phyloP scores from a whole-genome alignment of 2,797 vertebrate genomes.

The Ceyx erithaca region DNA sequence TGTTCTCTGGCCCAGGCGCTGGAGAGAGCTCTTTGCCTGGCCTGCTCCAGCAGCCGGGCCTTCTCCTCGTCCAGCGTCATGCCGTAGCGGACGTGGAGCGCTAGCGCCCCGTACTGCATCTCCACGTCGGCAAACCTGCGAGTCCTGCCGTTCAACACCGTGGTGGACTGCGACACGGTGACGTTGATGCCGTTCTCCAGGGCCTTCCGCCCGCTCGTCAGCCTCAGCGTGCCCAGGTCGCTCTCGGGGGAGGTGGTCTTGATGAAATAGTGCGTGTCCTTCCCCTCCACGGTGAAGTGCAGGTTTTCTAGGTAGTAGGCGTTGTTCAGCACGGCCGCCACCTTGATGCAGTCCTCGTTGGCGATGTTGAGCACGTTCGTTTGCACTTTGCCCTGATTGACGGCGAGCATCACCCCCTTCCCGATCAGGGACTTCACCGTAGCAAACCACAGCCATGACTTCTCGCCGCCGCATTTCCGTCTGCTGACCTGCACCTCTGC shows the following conservation, averaged over 20 bases:
- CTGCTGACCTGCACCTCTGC: slow-evolving; percentile 91
- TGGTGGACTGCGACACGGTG: slow-evolving; percentile 96
- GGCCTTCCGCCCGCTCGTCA: slow-evolving; percentile 93
- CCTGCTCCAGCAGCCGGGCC: slow-evolving; percentile 92
- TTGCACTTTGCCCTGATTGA: slow-evolving; percentile 94
- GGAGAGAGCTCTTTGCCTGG: slow-evolving; percentile 93
- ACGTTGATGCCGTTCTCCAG: slow-evolving; percentile 97
- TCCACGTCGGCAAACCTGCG: slow-evolving; percentile 97
- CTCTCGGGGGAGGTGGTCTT: slow-evolving; percentile 93
- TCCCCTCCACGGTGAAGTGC: slow-evolving; percentile 94
- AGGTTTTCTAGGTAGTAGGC: slow-evolving; percentile 97
- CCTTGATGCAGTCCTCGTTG: slow-evolving; percentile 97
- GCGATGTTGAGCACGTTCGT: slow-evolving; percentile 95
- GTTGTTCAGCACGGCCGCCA: slow-evolving; percentile 95
- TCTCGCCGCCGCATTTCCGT: slow-evolving; percentile 83
- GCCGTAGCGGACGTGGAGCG: slow-evolving; percentile 95
- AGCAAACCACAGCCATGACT: slow-evolving; percentile 97
- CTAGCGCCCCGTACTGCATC: slow-evolving; percentile 89
- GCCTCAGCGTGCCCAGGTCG: slow-evolving; percentile 91
- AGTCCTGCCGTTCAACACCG: slow-evolving; percentile 94
- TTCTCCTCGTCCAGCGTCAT: slow-evolving; percentile 96
- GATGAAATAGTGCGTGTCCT: slow-evolving; percentile 97
- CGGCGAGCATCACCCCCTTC: slow-evolving; percentile 95
- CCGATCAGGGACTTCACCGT: slow-evolving; percentile 93
- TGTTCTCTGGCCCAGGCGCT: slow-evolving; percentile 94